Evolutionary conservation across 2,888 invertebrate species (phyloP), one percentile per base, ranked within the genome.

Genomic region (Steinernema carpocapsae): DNA sequence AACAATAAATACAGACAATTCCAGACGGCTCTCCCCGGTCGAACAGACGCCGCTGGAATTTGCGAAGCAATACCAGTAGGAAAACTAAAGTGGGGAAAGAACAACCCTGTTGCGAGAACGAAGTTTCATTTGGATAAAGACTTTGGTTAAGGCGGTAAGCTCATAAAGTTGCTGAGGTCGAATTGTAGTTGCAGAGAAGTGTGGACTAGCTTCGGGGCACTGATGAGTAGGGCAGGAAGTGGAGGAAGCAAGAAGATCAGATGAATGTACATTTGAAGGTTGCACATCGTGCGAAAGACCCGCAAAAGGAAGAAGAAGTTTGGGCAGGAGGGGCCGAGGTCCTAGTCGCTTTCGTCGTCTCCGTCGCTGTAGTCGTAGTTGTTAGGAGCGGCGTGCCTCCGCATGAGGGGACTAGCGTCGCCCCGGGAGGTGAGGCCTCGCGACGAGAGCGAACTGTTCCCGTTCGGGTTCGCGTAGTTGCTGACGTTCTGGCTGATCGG

Each of bases 391-490:
- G 79, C 81, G 59, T 78, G 76, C 29, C 82, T 72, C 24, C 79
- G 74, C 83, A 84, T 83, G 32, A 84, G 72, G n/a, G 84, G 84
- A 22, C 79, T 79, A 10, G 79, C 76, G 71, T 83, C 83, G 24
- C 81, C 81, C 3, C 74, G 32, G n/a, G 51, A 56, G 12, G 22
- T 22, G 43, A 75, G 26, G 4, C 46, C 45, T 26, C 74, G 14
- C 14, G 64, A 24, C n/a, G 37, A 7, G n/a, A 74, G 75, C 56
- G 75, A 74, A 19, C 59, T 59, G 26, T 59, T 64, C 12, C 75
- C 75, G 37, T 42, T 71, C n/a, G 37, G 10, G 46, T 26, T 64
- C 64, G 29, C 37, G 48, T 74, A 32, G 19, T 56, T 72, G 29
- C 22, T 7, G 48, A 24, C 19, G 22, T 26, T 48, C 80, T 45